A percentile compares a stretch with the other conserved stretches of the same genome.
Conservation (phyloP, 2,888 invertebrate species). For the Leptothorax acervorum region DNA sequence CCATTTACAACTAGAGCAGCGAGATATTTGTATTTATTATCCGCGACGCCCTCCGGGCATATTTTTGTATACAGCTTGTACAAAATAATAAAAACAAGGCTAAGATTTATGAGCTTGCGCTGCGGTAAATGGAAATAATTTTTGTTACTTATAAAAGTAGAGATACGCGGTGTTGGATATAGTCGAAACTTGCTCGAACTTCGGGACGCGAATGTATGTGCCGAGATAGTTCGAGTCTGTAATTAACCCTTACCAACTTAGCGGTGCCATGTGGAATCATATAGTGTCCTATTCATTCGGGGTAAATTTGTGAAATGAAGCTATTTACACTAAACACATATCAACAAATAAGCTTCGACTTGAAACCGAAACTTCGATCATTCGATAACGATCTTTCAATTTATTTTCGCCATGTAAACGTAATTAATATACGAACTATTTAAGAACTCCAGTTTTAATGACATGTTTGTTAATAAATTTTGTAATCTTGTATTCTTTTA, state of each 20-base stretch:
- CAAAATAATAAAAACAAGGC: slow-evolving; percentile 39
- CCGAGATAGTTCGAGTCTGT: slow-evolving; percentile 52
- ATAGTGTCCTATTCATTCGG: slow-evolving; percentile 49
- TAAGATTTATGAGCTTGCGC: slow-evolving; percentile 40
- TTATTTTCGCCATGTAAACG: background rate
- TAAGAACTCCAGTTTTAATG: background rate
- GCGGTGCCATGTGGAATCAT: slow-evolving; percentile 57
- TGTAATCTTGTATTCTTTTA: background rate
- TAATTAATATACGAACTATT: background rate
- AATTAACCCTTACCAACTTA: slow-evolving; percentile 56
- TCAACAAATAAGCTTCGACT: slow-evolving; percentile 6
- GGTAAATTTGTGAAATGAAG: slow-evolving; percentile 41
- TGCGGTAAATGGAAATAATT: slow-evolving; percentile 45
- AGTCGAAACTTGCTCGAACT: slow-evolving; percentile 49
- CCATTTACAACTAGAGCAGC: background rate
- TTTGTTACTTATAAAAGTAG: slow-evolving; percentile 50
- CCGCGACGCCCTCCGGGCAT: slow-evolving; percentile 1
- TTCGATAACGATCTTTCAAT: slow-evolving; percentile 6
- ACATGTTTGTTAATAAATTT: background rate
- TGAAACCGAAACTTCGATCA: background rate
- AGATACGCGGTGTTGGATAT: slow-evolving; percentile 46
- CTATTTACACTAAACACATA: background rate
- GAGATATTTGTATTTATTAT: slow-evolving; percentile 33
- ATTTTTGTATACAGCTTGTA: slow-evolving; percentile 37
- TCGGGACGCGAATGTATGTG: slow-evolving; percentile 53